These are phyloP conservation scores for Heterotis niloticus DNA, from an alignment of 2,113 vertebrate genomes.

Conservation along the genomic window DNA sequence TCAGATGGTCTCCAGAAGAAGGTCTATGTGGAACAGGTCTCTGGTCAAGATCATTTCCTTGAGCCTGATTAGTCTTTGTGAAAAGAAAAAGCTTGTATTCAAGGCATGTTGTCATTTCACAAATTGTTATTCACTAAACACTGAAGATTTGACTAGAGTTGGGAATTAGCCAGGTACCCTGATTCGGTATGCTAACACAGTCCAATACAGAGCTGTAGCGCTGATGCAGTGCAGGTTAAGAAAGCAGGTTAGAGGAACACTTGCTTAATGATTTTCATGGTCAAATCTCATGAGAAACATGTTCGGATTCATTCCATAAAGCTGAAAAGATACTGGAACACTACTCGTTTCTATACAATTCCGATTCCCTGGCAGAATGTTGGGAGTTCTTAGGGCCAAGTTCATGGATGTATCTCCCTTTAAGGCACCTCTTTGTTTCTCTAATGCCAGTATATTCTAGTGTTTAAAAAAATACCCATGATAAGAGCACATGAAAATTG, in stretches of 20 bases:
- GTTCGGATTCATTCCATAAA: not conserved
- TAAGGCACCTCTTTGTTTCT: no score
- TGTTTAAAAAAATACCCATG: no score
- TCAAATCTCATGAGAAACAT: not conserved
- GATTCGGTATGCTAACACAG: not conserved
- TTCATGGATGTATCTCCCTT: no score
- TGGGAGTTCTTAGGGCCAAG: not conserved
- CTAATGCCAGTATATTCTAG: no score
- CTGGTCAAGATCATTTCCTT: not conserved
- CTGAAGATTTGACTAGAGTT: not conserved
- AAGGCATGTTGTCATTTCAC: not conserved
- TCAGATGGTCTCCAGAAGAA: slow-evolving; percentile 31
- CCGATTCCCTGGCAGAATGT: not conserved
- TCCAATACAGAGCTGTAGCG: not conserved
- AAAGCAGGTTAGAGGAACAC: not conserved
- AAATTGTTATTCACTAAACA: not conserved
- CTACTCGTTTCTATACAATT: not conserved
- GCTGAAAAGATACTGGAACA: not conserved
- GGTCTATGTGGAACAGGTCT: not conserved
- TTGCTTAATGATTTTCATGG: slow-evolving; percentile 4
- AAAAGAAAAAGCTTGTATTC: not conserved
- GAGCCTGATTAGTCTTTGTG: not conserved
- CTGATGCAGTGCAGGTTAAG: not conserved
- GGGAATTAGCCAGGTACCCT: not conserved
- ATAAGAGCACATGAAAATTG: no score